These are phyloP conservation scores for Aphidius colemani DNA, from an alignment of 2,888 invertebrate species.

Conservation along the genomic window DNA sequence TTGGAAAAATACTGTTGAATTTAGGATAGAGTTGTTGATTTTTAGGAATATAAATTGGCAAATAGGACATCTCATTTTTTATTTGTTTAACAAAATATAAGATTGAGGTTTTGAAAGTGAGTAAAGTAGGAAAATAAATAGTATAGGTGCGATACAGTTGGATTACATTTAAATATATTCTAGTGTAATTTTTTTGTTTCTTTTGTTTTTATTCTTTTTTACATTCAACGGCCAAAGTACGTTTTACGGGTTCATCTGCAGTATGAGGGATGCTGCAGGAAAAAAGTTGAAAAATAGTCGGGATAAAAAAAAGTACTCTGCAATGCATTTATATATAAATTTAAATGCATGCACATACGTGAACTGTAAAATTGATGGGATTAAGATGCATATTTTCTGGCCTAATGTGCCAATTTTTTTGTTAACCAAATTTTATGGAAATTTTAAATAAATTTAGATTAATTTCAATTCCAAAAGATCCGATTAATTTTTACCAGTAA, in stretches of 20 bases:
- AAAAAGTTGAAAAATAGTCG: slow-evolving; percentile 3
- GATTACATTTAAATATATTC: slow-evolving; percentile 47
- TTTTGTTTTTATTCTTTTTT: neutral
- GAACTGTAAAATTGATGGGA: slow-evolving; percentile 12
- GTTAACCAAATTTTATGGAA: too few species aligned
- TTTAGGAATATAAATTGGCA: slow-evolving; percentile 36
- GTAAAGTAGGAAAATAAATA: slow-evolving; percentile 3
- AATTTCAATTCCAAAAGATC: too few species aligned
- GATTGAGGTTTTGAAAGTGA: slow-evolving; percentile 29
- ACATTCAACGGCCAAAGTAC: slow-evolving; percentile 6
- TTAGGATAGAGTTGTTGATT: too few species aligned
- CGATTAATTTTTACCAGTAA: too few species aligned
- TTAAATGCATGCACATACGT: too few species aligned
- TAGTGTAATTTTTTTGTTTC: slow-evolving; percentile 30
- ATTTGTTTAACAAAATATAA: too few species aligned
- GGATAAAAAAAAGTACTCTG: neutral
- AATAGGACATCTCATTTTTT: slow-evolving; percentile 33
- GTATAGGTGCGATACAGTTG: slow-evolving; percentile 23
- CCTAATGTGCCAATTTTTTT: too few species aligned
- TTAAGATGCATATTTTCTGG: slow-evolving; percentile 6
- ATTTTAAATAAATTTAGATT: too few species aligned
- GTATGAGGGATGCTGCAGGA: slow-evolving; percentile 16
- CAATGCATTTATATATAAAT: neutral
- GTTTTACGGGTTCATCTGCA: slow-evolving; percentile 36
- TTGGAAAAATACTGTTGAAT: too few species aligned